These are phyloP conservation scores for Fukomys damarensis DNA, from an alignment of 2,113 vertebrate species.

Conservation along the genomic window DNA sequence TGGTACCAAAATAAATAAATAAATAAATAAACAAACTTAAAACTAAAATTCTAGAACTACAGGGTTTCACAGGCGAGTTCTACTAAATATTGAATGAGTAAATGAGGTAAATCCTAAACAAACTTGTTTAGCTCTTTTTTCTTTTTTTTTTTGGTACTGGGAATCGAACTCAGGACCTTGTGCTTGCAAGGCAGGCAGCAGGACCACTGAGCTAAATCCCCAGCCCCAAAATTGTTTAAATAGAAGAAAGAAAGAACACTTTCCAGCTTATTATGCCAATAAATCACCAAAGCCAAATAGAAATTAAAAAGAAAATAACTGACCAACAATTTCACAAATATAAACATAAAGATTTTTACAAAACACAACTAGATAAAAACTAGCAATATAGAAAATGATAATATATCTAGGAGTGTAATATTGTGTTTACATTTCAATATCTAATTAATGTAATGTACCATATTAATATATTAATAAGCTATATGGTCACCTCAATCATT, in stretches of 20 bases:
- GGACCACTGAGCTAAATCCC: too few relatives aligned
- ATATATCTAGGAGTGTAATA: neutral
- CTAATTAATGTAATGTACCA: neutral
- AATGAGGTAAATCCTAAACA: too few relatives aligned
- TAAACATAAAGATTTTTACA: neutral
- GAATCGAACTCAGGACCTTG: too few relatives aligned
- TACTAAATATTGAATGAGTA: neutral
- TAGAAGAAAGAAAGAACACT: neutral
- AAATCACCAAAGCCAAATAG: neutral
- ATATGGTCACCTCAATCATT: neutral
- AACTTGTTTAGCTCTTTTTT: too few relatives aligned
- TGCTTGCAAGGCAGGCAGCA: too few relatives aligned
- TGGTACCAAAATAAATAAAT: too few relatives aligned
- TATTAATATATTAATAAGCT: neutral
- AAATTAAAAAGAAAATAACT: neutral
- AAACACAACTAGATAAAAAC: neutral
- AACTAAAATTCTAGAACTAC: neutral
- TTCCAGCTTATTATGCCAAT: neutral
- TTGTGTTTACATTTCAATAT: neutral
- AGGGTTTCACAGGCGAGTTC: neutral
- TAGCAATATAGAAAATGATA: neutral
- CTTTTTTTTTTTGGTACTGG: too few relatives aligned
- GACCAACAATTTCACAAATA: neutral
- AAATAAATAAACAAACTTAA: neutral
- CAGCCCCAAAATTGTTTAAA: too few relatives aligned